Conservation (phyloP, 1,140 invertebrate species). For the Dreissena polymorpha region DNA sequence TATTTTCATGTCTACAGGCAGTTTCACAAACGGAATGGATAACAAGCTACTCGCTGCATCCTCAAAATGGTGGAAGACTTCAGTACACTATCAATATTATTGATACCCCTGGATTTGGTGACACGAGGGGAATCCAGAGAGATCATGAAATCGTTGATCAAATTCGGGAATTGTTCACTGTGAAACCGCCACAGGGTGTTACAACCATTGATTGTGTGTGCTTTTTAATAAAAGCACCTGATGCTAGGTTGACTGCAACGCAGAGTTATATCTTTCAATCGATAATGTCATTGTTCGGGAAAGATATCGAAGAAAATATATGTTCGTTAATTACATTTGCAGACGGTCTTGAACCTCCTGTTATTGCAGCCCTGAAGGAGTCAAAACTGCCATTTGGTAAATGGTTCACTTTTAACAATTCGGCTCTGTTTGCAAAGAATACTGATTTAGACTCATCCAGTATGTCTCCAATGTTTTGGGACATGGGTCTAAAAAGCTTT, state of each 20-base stretch:
- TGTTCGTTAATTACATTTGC: slow-evolving; percentile 64
- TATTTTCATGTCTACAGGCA: slow-evolving; percentile 42
- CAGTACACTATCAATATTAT: slow-evolving; percentile 42
- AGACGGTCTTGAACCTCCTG: slow-evolving; percentile 57
- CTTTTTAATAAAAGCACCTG: slow-evolving; percentile 55
- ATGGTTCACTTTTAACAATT: slow-evolving; percentile 58
- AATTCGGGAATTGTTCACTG: slow-evolving; percentile 57
- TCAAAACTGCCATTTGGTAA: slow-evolving; percentile 51
- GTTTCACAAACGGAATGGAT: slow-evolving; percentile 60
- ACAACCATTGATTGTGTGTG: slow-evolving; percentile 62
- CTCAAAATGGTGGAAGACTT: slow-evolving; percentile 16
- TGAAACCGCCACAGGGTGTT: slow-evolving; percentile 51
- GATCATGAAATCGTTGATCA: slow-evolving; percentile 60
- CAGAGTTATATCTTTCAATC: slow-evolving; percentile 64
- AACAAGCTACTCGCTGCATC: slow-evolving; percentile 55
- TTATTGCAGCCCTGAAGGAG: slow-evolving; percentile 51
- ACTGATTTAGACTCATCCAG: not conserved
- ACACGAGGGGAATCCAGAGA: slow-evolving; percentile 59
- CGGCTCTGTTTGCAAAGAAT: slow-evolving; percentile 49
- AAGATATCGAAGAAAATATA: slow-evolving; percentile 65
- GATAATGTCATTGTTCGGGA: slow-evolving; percentile 65
- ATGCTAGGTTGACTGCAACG: slow-evolving; percentile 46
- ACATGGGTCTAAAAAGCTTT: slow-evolving; percentile 59
- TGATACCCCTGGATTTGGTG: slow-evolving; percentile 60
- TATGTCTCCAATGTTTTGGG: slow-evolving; percentile 51